These are phyloP conservation scores for Microplitis deprimator DNA, from an alignment of 2,888 invertebrate species.

Conservation along the genomic window DNA sequence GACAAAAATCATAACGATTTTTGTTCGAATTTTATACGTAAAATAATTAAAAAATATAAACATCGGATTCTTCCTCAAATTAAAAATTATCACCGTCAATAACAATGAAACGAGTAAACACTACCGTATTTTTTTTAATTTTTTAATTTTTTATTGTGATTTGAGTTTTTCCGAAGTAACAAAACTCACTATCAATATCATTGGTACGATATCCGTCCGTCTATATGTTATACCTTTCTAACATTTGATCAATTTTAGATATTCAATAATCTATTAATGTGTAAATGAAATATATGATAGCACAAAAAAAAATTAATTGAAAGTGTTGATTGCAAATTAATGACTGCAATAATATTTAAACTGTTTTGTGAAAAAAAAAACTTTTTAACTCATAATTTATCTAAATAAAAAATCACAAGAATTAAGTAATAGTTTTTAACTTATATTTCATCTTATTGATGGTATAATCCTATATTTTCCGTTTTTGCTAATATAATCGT, in stretches of 20 bases:
- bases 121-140: neutral
- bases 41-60: neutral
- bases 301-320: neutral
- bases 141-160: neutral
- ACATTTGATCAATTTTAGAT: neutral
- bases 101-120: neutral
- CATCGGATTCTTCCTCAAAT: neutral
- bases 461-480: too few species aligned
- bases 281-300: neutral
- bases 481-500: too few species aligned
- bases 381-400: neutral
- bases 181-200: neutral
- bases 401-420: neutral
- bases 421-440: neutral
- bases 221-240: neutral
- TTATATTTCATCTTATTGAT: too few species aligned
- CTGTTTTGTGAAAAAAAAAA: neutral
- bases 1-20: neutral
- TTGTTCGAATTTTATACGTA: neutral
- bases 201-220: constrained; percentile 1
- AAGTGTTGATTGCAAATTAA: neutral
- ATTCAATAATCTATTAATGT: neutral
- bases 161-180: neutral
- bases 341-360: neutral
- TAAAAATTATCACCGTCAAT: neutral